These are phyloP conservation scores for Proisotoma minuta DNA, from an alignment of 2,888 invertebrate species.

Conservation along the genomic window DNA sequence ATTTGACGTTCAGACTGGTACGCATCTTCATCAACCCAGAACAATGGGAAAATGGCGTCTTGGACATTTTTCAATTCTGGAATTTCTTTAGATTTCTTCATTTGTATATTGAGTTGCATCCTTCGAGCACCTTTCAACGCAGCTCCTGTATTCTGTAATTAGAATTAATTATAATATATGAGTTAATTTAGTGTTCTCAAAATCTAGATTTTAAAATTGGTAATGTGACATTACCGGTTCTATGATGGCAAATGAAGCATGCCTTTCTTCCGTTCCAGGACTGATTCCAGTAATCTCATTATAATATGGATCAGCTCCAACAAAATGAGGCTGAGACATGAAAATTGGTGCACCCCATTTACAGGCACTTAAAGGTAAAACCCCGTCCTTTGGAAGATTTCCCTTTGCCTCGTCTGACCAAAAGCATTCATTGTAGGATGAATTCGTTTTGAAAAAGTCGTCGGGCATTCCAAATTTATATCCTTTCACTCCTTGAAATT, in stretches of 20 bases:
- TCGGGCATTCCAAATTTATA: slow-evolving; percentile 20
- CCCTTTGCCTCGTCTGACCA: slow-evolving; percentile 24
- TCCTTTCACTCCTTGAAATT: slow-evolving; percentile 25
- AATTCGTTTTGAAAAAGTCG: slow-evolving; percentile 17
- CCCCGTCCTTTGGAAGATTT: slow-evolving; percentile 28
- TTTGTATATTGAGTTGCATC: slow-evolving; percentile 30
- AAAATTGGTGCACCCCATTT: slow-evolving; percentile 29
- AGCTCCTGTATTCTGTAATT: slow-evolving; percentile 26
- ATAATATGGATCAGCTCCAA: slow-evolving; percentile 27
- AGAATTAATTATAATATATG: not conserved
- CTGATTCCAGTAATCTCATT: slow-evolving; percentile 23
- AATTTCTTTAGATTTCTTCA: slow-evolving; percentile 21
- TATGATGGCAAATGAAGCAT: slow-evolving; percentile 21
- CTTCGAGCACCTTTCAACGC: slow-evolving; percentile 21
- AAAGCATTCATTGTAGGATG: slow-evolving; percentile 34
- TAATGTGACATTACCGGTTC: slow-evolving; percentile 32
- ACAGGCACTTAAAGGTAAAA: slow-evolving; percentile 21
- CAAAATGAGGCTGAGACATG: slow-evolving; percentile 29
- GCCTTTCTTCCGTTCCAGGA: slow-evolving; percentile 20
- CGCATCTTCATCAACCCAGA: slow-evolving; percentile 36
- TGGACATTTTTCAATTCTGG: slow-evolving; percentile 19
- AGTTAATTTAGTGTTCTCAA: not conserved
- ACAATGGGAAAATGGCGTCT: slow-evolving; percentile 27
- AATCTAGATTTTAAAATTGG: not conserved
- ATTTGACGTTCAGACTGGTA: slow-evolving; percentile 17